Percentiles rank a stretch among this genome's conserved stretches.
Evolutionary conservation across 2,113 vertebrate species (phyloP).

Genomic region (Coregonus clupeaformis): DNA sequence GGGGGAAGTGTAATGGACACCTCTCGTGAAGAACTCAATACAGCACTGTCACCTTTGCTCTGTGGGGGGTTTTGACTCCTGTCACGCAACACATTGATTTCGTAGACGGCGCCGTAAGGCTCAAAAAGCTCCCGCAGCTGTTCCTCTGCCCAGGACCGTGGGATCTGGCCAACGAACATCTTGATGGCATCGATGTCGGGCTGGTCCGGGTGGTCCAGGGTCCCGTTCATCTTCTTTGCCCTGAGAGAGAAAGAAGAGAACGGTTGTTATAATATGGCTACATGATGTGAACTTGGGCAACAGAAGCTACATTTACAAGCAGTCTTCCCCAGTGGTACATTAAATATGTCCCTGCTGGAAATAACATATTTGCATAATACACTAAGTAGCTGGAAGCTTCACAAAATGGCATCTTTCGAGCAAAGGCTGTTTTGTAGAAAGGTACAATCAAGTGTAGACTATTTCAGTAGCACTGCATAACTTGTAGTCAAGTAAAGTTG

Average conservation of each 20-base stretch:
- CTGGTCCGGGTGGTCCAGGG: constrained; percentile 97
- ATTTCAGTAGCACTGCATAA: background rate
- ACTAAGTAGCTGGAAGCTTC: background rate
- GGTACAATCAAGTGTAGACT: background rate
- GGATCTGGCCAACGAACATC: constrained; percentile 99
- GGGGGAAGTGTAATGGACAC: background rate
- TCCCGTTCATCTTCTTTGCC: constrained; percentile 98
- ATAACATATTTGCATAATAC: too few relatives aligned
- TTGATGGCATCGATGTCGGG: constrained; percentile 99
- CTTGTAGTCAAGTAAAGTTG: too few relatives aligned
- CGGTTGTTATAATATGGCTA: background rate
- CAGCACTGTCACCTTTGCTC: constrained; percentile 90
- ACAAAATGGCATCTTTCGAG: background rate
- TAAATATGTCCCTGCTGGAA: background rate
- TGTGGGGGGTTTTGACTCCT: constrained; percentile 97
- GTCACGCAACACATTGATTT: constrained; percentile 96
- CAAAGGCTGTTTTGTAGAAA: background rate
- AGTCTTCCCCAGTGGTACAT: background rate
- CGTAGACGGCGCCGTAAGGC: constrained; percentile 95
- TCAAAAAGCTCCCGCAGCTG: constrained; percentile 96
- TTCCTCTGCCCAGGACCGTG: constrained; percentile 96
- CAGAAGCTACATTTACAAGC: background rate
- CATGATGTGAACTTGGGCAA: background rate
- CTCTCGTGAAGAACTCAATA: background rate
- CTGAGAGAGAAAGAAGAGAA: constrained; percentile 60